Evolutionary conservation across 2,888 invertebrate genomes (phyloP).

Genomic region (Exephanes ischioxanthus): DNA sequence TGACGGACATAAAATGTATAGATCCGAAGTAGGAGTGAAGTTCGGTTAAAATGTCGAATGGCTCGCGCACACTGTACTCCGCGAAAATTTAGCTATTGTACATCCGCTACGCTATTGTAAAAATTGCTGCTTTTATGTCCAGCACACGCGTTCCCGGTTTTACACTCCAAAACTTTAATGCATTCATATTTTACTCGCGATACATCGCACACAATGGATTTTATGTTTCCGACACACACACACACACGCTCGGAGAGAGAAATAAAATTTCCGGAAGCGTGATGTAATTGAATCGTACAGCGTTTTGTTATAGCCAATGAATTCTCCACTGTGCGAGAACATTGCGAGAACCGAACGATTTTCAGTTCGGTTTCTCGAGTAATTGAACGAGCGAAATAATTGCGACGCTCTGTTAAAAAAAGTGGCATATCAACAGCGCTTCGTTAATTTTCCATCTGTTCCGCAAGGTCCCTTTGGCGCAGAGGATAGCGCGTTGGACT

Average conservation of each 20-base stretch:
- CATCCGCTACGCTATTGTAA: background rate
- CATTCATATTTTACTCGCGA: background rate
- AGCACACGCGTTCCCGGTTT: conserved; percentile 6
- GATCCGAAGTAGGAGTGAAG: background rate
- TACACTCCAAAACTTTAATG: conserved; percentile 1
- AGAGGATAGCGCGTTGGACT: conserved; percentile 76
- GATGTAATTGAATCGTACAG: background rate
- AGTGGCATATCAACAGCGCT: conserved; percentile 17
- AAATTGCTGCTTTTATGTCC: background rate
- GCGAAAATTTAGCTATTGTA: background rate
- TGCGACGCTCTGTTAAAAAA: too few species aligned
- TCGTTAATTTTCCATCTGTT: conserved; percentile 57
- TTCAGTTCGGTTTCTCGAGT: too few species aligned
- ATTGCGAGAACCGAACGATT: too few species aligned
- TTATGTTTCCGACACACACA: conserved; percentile 12
- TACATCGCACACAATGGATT: conserved; percentile 4
- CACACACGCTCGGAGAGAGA: background rate
- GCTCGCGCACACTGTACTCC: background rate
- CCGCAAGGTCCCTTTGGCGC: conserved; percentile 72
- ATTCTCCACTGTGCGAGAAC: too few species aligned
- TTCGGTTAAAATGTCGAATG: background rate
- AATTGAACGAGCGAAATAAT: too few species aligned
- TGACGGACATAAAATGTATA: background rate
- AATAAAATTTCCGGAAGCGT: conserved; percentile 24
- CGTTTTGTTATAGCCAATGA: background rate